Percentiles rank a stretch among this genome's conserved stretches.
Evolutionary conservation across 2,888 invertebrate genomes (phyloP).

Genomic region (Phengaris arion): DNA sequence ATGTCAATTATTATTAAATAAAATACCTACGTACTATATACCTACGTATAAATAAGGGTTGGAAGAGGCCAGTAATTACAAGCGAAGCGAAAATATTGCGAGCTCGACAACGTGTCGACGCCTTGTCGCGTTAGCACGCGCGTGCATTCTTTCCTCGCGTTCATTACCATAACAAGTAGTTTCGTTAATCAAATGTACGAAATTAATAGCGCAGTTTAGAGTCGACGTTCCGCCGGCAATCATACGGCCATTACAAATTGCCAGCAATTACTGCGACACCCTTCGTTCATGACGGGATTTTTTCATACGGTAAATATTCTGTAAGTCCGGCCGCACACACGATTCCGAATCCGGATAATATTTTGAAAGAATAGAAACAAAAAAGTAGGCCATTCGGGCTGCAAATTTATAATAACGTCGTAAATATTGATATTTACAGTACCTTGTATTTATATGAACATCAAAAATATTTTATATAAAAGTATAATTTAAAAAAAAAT

Average conservation of each 20-base stretch:
- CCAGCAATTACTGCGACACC: slow-evolving; percentile 69
- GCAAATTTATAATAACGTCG: no score
- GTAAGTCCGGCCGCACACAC: slow-evolving; percentile 3
- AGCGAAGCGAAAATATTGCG: slow-evolving; percentile 68
- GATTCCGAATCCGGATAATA: neutral
- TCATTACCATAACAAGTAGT: slow-evolving; percentile 79
- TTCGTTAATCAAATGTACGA: slow-evolving; percentile 80
- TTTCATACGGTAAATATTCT: slow-evolving; percentile 49
- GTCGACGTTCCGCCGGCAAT: slow-evolving; percentile 73
- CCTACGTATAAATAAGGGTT: slow-evolving; percentile 57
- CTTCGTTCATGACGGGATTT: slow-evolving; percentile 54
- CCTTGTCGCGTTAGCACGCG: slow-evolving; percentile 60
- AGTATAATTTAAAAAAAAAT: no score
- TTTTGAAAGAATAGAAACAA: neutral
- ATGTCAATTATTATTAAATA: slow-evolving; percentile 4
- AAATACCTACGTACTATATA: slow-evolving; percentile 41
- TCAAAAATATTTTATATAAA: no score
- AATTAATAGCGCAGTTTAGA: slow-evolving; percentile 78
- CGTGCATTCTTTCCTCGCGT: slow-evolving; percentile 75
- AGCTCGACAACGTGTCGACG: slow-evolving; percentile 74
- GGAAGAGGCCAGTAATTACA: slow-evolving; percentile 62
- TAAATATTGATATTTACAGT: no score
- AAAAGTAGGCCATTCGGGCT: no score
- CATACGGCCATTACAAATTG: slow-evolving; percentile 77
- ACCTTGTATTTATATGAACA: no score